These are phyloP conservation scores for Harpagus bidentatus DNA, from an alignment of 2,113 vertebrate species.

Conservation along the genomic window DNA sequence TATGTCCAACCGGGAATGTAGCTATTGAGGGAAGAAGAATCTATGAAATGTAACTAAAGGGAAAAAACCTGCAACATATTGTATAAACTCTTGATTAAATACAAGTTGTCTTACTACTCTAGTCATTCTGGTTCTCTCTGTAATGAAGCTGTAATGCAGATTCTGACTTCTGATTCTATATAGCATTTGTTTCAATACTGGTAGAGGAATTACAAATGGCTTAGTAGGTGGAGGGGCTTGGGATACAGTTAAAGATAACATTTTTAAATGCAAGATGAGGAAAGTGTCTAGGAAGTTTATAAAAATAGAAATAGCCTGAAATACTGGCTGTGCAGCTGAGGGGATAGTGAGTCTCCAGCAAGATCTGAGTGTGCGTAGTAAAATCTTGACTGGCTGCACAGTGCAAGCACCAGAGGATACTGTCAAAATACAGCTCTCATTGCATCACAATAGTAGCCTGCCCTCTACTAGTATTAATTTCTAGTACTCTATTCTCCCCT, in stretches of 20 bases:
- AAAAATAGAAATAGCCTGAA: not conserved
- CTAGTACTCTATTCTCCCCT: not conserved
- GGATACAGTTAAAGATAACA: not conserved
- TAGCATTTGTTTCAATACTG: not conserved
- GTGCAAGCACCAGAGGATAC: not conserved
- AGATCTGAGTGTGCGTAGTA: not conserved
- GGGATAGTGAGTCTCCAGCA: not conserved
- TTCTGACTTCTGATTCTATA: not conserved
- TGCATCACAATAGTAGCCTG: not conserved
- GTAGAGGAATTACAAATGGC: not conserved
- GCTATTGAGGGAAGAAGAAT: not conserved
- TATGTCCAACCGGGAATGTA: not conserved
- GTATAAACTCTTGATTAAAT: not conserved
- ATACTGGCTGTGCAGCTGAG: not conserved
- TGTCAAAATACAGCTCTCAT: not conserved
- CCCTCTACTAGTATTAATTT: not conserved
- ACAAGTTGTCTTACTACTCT: not conserved
- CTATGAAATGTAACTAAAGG: not conserved
- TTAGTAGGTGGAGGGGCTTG: not conserved
- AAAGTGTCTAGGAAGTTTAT: not conserved
- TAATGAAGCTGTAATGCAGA: not conserved
- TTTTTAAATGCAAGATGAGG: not conserved
- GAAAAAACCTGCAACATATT: not conserved
- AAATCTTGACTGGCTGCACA: not conserved
- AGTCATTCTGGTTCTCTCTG: not conserved